Conservation (phyloP, 2,113 vertebrate species). For the Thamnophis sirtalis region DNA sequence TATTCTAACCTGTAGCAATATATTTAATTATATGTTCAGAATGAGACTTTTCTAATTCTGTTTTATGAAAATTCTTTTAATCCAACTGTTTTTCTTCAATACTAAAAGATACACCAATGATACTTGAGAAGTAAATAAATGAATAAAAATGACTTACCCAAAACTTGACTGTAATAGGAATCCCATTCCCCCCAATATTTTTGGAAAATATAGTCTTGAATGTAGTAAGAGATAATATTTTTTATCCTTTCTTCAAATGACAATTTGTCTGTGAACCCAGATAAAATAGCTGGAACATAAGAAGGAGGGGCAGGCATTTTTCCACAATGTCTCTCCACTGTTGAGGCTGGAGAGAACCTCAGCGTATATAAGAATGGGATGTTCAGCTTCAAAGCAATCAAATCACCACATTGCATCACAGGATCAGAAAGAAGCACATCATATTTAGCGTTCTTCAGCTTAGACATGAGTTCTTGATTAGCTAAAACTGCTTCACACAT, state of each 20-base stretch:
- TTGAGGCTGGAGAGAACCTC: slow-evolving; percentile 69
- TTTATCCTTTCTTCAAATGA: slow-evolving; percentile 68
- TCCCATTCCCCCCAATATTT: slow-evolving; percentile 70
- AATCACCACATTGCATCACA: slow-evolving; percentile 64
- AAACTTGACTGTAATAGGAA: slow-evolving; percentile 64
- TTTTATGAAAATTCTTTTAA: neutral
- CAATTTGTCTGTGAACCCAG: slow-evolving; percentile 72
- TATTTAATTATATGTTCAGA: neutral
- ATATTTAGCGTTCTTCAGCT: slow-evolving; percentile 53
- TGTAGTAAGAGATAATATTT: slow-evolving; percentile 65
- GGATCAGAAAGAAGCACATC: slow-evolving; percentile 69
- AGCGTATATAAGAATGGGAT: slow-evolving; percentile 69
- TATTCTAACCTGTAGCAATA: neutral
- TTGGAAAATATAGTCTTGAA: slow-evolving; percentile 69
- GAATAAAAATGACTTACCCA: slow-evolving; percentile 64
- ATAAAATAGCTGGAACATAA: slow-evolving; percentile 63
- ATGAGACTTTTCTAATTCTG: neutral
- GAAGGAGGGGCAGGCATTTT: slow-evolving; percentile 68
- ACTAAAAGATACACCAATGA: neutral
- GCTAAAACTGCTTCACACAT: slow-evolving; percentile 62
- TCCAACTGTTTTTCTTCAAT: neutral
- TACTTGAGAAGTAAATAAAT: neutral
- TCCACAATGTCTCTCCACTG: slow-evolving; percentile 69
- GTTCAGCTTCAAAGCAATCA: slow-evolving; percentile 68
- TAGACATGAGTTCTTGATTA: slow-evolving; percentile 63